phyloP scores from a whole-genome alignment of 2,888 invertebrate genomes.

The Drymonia ruficornis region DNA sequence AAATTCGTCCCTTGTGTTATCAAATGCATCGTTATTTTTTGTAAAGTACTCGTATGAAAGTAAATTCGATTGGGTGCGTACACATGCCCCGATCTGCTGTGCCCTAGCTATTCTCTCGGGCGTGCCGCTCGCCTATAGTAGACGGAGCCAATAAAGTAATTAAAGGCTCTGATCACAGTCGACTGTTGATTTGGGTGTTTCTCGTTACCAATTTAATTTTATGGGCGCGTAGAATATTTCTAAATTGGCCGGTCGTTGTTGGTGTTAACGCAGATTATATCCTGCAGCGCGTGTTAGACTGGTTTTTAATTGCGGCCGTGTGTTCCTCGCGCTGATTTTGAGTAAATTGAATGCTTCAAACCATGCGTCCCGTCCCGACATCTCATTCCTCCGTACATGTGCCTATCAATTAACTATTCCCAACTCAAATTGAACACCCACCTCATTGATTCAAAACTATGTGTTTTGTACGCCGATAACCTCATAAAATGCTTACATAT shows the following conservation, averaged over 20 bases:
- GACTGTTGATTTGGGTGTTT: slow-evolving; percentile 36
- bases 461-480: slow-evolving; percentile 50
- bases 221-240: slow-evolving; percentile 45
- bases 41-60: too few species aligned
- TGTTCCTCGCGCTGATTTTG: slow-evolving; percentile 65
- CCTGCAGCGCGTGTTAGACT: slow-evolving; percentile 57
- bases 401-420: slow-evolving; percentile 63
- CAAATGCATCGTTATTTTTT: too few species aligned
- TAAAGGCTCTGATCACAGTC: slow-evolving; percentile 36
- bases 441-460: slow-evolving; percentile 45
- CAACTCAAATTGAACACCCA: slow-evolving; percentile 43
- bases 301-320: slow-evolving; percentile 68
- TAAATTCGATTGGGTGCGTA: too few species aligned
- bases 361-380: slow-evolving; percentile 49
- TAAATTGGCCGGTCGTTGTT: slow-evolving; percentile 53
- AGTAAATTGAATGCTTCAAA: slow-evolving; percentile 72
- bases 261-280: slow-evolving; percentile 67
- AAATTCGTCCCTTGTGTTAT: too few species aligned
- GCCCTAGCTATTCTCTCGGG: too few species aligned
- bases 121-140: too few species aligned
- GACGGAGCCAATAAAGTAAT: slow-evolving; percentile 28
- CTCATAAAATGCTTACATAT: slow-evolving; percentile 46
- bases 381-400: slow-evolving; percentile 58
- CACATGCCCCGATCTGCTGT: too few species aligned
- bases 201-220: slow-evolving; percentile 40